Evolutionary conservation across 2,113 vertebrate genomes (phyloP).

Genomic region (Candoia aspera): DNA sequence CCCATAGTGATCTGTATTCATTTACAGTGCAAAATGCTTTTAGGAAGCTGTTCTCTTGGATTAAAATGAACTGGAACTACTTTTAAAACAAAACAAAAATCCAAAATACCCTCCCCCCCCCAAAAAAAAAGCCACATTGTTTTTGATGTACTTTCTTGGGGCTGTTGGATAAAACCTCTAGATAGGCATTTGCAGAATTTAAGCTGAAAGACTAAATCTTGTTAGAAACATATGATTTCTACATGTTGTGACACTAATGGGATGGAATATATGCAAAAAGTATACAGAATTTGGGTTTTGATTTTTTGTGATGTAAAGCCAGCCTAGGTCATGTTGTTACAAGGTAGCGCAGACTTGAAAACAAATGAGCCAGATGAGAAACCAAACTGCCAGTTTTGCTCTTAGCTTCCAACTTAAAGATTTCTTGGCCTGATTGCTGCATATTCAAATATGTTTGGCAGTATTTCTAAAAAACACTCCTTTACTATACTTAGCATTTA

Average conservation of each 20-base stretch:
- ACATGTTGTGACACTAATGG: slow-evolving; percentile 31
- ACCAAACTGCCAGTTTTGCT: slow-evolving; percentile 53
- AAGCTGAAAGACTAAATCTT: slow-evolving; percentile 27
- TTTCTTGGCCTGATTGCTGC: slow-evolving; percentile 63
- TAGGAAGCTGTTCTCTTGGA: slow-evolving; percentile 5
- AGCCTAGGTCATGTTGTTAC: slow-evolving; percentile 36
- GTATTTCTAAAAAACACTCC: slow-evolving; percentile 61
- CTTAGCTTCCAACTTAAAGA: slow-evolving; percentile 51
- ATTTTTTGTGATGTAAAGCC: slow-evolving; percentile 33
- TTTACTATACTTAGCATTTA: slow-evolving; percentile 65
- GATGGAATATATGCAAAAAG: slow-evolving; percentile 35
- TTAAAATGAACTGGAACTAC: slow-evolving; percentile 5
- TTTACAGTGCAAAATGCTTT: slow-evolving; percentile 25
- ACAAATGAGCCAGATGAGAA: slow-evolving; percentile 54
- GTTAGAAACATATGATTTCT: slow-evolving; percentile 23
- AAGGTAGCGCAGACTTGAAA: slow-evolving; percentile 49
- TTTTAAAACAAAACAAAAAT: slow-evolving; percentile 31
- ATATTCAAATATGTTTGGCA: slow-evolving; percentile 63
- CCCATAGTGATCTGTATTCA: slow-evolving; percentile 20
- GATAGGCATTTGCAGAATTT: slow-evolving; percentile 32
- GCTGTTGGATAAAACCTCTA: not conserved
- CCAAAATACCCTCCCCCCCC: not conserved
- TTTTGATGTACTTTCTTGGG: slow-evolving; percentile 24
- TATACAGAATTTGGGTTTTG: slow-evolving; percentile 13
- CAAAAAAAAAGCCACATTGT: slow-evolving; percentile 13